Percentiles rank a stretch among this genome's conserved stretches.
These are phyloP conservation scores for Alaudala cheleensis DNA, from an alignment of 2,113 vertebrate species.

Conservation along the genomic window DNA sequence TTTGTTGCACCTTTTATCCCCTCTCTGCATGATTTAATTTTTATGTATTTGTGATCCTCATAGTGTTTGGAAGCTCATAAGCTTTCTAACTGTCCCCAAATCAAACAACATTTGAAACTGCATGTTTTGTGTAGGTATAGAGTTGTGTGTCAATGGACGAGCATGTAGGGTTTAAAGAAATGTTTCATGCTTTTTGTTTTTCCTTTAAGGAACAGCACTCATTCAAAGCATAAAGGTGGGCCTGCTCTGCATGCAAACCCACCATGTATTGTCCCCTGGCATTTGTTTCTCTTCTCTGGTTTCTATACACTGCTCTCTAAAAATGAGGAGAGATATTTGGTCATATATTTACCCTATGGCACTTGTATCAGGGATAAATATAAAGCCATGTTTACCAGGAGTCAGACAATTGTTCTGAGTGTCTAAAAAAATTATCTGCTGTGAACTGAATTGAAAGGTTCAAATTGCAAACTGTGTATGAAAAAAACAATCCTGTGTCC, in stretches of 20 bases:
- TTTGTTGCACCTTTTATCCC: not conserved
- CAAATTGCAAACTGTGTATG: not conserved
- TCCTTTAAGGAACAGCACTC: not conserved
- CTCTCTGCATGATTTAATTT: not conserved
- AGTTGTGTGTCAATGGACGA: not conserved
- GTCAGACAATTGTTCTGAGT: not conserved
- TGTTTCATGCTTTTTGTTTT: not conserved
- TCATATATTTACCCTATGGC: not conserved
- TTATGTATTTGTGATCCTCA: not conserved
- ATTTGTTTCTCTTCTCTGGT: not conserved
- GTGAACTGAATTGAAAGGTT: not conserved
- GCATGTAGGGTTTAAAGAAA: not conserved
- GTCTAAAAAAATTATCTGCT: not conserved
- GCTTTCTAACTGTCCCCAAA: not conserved
- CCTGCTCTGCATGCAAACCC: not conserved
- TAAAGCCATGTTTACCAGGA: not conserved
- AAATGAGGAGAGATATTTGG: not conserved
- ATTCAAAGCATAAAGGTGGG: not conserved
- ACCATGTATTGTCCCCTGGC: not conserved
- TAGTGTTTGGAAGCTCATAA: not conserved
- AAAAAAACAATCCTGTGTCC: not conserved
- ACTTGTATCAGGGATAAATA: not conserved
- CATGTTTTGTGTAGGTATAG: not conserved
- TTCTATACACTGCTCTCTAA: not conserved
- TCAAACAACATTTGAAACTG: not conserved